phyloP scores from a whole-genome alignment of 1,140 invertebrate genomes.

The Nasonia giraulti region DNA sequence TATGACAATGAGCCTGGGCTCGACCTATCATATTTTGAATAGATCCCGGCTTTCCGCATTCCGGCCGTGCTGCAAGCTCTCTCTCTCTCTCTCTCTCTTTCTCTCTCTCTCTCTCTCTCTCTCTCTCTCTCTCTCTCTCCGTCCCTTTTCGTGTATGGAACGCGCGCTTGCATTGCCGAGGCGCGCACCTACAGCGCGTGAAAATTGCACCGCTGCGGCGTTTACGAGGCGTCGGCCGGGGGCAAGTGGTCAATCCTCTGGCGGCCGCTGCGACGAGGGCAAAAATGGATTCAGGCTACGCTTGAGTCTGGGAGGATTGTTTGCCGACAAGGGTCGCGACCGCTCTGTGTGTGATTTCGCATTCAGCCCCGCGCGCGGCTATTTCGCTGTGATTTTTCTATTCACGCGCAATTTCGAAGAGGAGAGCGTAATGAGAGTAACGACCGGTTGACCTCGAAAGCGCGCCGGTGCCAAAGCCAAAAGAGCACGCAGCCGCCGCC shows the following conservation, averaged over 20 bases:
- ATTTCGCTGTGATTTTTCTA: not conserved
- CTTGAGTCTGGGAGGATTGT: not conserved
- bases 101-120: not conserved
- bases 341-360: not conserved
- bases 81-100: not conserved
- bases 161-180: no score
- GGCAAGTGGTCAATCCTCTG: not conserved
- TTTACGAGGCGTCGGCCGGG: not conserved
- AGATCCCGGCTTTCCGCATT: slow-evolving; percentile 11
- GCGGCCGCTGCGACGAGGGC: no score
- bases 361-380: not conserved
- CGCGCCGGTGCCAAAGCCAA: no score
- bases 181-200: no score
- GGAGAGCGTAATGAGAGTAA: no score
- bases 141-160: not conserved
- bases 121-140: not conserved
- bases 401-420: not conserved
- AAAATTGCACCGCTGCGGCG: slow-evolving; percentile 2
- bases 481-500: no score
- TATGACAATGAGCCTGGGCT: slow-evolving; percentile 46
- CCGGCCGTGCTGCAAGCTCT: slow-evolving; percentile 1
- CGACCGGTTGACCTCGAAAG: no score
- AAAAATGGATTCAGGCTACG: not conserved
- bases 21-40: slow-evolving; percentile 46
- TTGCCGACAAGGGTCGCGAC: not conserved